phyloP scores from a whole-genome alignment of 2,888 invertebrate species.

The Yponomeuta malinellus region DNA sequence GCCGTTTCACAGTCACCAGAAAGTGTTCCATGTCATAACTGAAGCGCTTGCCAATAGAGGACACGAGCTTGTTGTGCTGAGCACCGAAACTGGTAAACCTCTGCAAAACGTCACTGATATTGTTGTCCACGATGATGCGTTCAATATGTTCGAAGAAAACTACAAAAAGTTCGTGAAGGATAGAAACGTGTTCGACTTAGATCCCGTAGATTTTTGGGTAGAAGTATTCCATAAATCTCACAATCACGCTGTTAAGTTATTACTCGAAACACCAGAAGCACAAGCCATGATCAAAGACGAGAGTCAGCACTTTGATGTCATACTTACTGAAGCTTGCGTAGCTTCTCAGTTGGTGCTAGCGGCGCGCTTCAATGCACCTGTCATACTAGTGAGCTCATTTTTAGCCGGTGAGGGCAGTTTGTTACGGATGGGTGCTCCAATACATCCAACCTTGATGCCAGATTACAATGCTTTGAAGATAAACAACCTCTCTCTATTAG shows the following conservation, averaged over 20 bases:
- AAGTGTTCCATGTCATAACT: constrained; percentile 7
- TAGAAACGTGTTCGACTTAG: no score
- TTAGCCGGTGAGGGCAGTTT: constrained; percentile 2
- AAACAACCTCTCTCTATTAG: constrained; percentile 1
- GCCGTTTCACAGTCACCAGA: constrained; percentile 14
- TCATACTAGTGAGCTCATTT: constrained; percentile 15
- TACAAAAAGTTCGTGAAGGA: no score
- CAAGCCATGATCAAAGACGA: constrained; percentile 7
- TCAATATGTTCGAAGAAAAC: constrained; percentile 1
- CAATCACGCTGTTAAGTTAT: no score
- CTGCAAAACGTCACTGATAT: constrained; percentile 15
- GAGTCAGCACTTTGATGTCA: constrained; percentile 13
- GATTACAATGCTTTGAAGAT: neutral
- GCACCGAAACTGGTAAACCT: constrained; percentile 19
- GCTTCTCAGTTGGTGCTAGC: neutral
- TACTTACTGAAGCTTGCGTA: neutral
- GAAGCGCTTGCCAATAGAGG: constrained; percentile 10
- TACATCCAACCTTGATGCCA: constrained; percentile 11
- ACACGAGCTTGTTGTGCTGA: constrained; percentile 14
- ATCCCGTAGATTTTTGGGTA: no score
- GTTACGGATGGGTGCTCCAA: neutral
- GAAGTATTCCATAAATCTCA: no score
- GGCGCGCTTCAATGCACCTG: constrained; percentile 11
- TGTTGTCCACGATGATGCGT: constrained; percentile 10
- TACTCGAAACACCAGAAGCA: no score